These are phyloP conservation scores for Sturnira hondurensis DNA, from an alignment of 2,113 vertebrate species.

Conservation along the genomic window DNA sequence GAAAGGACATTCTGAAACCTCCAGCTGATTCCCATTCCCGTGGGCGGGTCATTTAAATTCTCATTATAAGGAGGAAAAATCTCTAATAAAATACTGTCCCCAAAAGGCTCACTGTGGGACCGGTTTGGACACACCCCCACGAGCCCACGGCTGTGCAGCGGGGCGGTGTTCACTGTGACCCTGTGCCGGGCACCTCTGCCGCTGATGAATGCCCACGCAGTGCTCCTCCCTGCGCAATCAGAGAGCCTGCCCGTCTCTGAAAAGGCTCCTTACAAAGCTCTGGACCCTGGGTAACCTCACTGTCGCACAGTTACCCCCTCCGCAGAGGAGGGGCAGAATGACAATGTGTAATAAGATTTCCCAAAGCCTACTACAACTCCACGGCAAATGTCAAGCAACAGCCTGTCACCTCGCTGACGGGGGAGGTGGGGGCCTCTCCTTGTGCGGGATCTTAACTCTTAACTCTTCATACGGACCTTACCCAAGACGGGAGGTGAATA, in stretches of 20 bases:
- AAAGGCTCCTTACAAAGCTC: neutral
- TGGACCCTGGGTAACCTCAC: neutral
- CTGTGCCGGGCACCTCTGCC: accelerated
- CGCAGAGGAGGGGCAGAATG: neutral
- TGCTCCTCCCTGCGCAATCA: no score
- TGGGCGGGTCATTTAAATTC: neutral
- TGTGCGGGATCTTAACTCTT: neutral
- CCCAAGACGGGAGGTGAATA: neutral
- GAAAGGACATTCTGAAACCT: accelerated
- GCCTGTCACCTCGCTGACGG: neutral
- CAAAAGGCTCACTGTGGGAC: neutral
- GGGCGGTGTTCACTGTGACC: neutral
- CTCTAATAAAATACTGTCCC: neutral
- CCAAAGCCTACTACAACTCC: neutral
- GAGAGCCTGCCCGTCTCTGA: neutral
- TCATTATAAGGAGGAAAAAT: neutral
- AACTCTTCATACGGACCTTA: neutral
- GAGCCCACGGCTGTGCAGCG: neutral
- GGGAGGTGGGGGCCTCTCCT: neutral
- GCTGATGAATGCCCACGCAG: neutral
- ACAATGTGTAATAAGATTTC: neutral
- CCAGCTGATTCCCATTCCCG: neutral
- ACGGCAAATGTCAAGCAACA: neutral
- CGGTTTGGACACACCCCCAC: neutral
- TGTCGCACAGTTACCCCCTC: neutral